Conservation (phyloP, 2,888 invertebrate species). For the Drosophila setosimentum region DNA sequence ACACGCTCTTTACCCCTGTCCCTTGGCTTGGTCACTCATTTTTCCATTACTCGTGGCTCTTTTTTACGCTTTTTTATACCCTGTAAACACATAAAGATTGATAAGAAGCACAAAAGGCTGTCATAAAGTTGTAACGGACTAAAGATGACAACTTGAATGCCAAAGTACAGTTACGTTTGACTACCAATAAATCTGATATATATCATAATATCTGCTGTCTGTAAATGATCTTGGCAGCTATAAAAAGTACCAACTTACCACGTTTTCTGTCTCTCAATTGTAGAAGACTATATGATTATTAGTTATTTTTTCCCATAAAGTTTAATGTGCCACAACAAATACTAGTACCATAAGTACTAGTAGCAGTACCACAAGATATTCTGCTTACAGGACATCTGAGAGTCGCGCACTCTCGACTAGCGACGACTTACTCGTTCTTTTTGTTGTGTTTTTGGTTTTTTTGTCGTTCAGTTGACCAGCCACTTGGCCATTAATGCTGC, state of each 20-base stretch:
- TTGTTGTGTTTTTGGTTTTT: conserved; percentile 1
- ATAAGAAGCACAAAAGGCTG: background rate
- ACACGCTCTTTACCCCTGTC: conserved; percentile 6
- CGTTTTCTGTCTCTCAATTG: background rate
- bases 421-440: background rate
- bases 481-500: conserved; percentile 72
- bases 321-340: too few species aligned
- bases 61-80: conserved; percentile 19
- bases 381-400: background rate
- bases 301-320: background rate
- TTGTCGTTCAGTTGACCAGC: conserved; percentile 44
- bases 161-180: background rate
- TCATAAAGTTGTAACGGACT: conserved; percentile 1
- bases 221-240: background rate
- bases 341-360: background rate
- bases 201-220: background rate
- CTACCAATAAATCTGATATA: background rate
- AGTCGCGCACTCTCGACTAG: background rate
- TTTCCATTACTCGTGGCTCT: conserved; percentile 39
- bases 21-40: conserved; percentile 34
- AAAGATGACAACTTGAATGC: background rate
- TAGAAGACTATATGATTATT: background rate
- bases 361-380: background rate
- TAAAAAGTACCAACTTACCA: background rate
- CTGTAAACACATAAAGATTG: conserved; percentile 3